A percentile compares a stretch with the other conserved stretches of the same genome.
phyloP scores from a whole-genome alignment of 1,140 invertebrate genomes.

The Pentalonia nigronervosa region DNA sequence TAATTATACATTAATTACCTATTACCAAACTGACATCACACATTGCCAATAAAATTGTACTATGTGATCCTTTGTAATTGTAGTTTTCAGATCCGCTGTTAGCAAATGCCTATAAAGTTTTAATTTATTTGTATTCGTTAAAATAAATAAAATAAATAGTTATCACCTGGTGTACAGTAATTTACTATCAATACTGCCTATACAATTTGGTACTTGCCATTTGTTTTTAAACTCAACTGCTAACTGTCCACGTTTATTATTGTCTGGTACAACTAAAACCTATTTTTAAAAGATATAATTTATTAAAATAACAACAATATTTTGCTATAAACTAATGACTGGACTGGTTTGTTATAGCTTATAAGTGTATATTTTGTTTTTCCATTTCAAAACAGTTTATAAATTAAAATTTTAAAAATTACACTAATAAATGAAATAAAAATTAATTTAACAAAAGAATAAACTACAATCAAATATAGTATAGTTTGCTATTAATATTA shows the following conservation, averaged over 20 bases:
- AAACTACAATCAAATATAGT: too few species aligned
- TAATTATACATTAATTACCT: too few species aligned
- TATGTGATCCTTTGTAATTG: slow-evolving; percentile 66
- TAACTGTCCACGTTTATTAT: not conserved
- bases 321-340: not conserved
- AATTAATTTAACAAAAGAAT: too few species aligned
- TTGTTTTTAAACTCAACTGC: not conserved
- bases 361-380: too few species aligned
- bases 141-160: not conserved
- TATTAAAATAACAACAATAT: not conserved
- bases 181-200: not conserved
- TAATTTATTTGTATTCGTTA: not conserved
- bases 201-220: not conserved
- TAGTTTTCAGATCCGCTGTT: slow-evolving; percentile 63
- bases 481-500: too few species aligned
- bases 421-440: too few species aligned
- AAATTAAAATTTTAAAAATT: too few species aligned
- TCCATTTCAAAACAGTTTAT: too few species aligned
- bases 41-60: slow-evolving; percentile 64
- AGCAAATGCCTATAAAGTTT: not conserved
- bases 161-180: not conserved
- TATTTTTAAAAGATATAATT: not conserved
- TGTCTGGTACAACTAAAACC: not conserved
- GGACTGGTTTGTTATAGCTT: too few species aligned
- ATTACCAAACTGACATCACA: slow-evolving; percentile 38